phyloP scores from a whole-genome alignment of 2,888 invertebrate species.

The Mystacides longicornis region DNA sequence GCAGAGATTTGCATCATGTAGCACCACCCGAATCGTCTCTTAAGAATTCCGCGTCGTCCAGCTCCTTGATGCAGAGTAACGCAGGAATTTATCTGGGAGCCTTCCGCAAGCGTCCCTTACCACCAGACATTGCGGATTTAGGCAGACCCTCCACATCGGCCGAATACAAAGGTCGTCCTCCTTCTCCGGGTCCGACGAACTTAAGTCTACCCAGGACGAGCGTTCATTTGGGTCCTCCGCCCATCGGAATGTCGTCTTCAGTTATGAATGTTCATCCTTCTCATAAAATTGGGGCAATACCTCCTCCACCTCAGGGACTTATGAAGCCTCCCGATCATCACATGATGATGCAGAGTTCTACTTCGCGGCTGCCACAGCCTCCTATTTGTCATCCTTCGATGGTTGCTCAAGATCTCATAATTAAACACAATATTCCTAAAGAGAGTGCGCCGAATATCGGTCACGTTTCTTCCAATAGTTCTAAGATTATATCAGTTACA shows the following conservation, averaged over 20 bases:
- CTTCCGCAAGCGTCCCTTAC: conserved; percentile 51
- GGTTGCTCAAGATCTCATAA: conserved; percentile 46
- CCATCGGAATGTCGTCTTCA: conserved; percentile 38
- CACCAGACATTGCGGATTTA: conserved; percentile 45
- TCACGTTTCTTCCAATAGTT: conserved; percentile 39
- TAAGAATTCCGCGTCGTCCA: conserved; percentile 34
- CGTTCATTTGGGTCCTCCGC: conserved; percentile 33
- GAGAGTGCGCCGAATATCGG: conserved; percentile 34
- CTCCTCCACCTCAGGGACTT: conserved; percentile 36
- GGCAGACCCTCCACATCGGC: conserved; percentile 38
- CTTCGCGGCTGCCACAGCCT: conserved; percentile 33
- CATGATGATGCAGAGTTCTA: conserved; percentile 36
- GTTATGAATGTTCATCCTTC: conserved; percentile 41
- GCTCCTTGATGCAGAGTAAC: conserved; percentile 44
- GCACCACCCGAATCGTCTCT: conserved; percentile 39
- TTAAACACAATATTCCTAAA: conserved; percentile 40
- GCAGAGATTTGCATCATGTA: conserved; percentile 64
- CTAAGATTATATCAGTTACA: conserved; percentile 32
- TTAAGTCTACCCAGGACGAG: conserved; percentile 42
- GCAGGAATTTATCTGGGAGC: conserved; percentile 45
- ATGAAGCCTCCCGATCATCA: conserved; percentile 30
- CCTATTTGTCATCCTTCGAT: conserved; percentile 36
- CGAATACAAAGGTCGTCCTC: conserved; percentile 42
- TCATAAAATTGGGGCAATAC: conserved; percentile 46
- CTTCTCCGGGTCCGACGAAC: conserved; percentile 48